phyloP scores from a whole-genome alignment of 2,888 invertebrate species.

The Hirudinaria manillensis region DNA sequence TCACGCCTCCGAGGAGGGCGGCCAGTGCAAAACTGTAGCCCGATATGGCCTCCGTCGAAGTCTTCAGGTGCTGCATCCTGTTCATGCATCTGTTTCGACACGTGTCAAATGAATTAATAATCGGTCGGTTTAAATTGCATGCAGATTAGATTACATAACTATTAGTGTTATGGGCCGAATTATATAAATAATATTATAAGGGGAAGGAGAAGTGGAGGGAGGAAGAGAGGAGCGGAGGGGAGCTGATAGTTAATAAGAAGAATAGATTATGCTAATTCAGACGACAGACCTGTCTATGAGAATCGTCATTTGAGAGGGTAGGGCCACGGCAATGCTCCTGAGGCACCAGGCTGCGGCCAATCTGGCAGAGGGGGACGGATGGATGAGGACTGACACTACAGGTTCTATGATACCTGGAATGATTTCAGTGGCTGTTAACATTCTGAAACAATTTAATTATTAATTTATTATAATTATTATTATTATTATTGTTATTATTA shows the following conservation, averaged over 20 bases:
- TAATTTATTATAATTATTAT: neutral
- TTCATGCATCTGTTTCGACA: conserved; percentile 44
- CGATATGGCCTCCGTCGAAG: conserved; percentile 66
- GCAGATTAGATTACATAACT: neutral
- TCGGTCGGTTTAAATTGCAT: neutral
- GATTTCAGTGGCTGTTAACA: neutral
- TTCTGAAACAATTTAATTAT: neutral
- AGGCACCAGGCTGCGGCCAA: conserved; percentile 91
- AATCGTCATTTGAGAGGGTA: conserved; percentile 88
- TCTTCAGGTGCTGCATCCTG: conserved; percentile 64
- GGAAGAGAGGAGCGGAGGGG: too few relatives aligned
- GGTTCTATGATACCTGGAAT: conserved; percentile 66
- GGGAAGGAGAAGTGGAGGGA: too few relatives aligned
- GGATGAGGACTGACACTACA: conserved; percentile 77
- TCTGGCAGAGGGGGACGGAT: conserved; percentile 80
- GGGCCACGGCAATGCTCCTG: conserved; percentile 82
- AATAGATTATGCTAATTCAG: neutral
- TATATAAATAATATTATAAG: too few relatives aligned
- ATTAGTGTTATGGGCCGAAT: too few relatives aligned
- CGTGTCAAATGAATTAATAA: neutral
- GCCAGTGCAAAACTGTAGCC: conserved; percentile 88
- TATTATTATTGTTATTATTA: neutral
- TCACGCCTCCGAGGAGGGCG: conserved; percentile 78
- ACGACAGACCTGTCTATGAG: conserved; percentile 68
- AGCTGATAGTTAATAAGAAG: neutral